Evolutionary conservation across 2,888 invertebrate species (phyloP), one percentile per base, ranked within the genome.

Genomic region (Brenthis ino): DNA sequence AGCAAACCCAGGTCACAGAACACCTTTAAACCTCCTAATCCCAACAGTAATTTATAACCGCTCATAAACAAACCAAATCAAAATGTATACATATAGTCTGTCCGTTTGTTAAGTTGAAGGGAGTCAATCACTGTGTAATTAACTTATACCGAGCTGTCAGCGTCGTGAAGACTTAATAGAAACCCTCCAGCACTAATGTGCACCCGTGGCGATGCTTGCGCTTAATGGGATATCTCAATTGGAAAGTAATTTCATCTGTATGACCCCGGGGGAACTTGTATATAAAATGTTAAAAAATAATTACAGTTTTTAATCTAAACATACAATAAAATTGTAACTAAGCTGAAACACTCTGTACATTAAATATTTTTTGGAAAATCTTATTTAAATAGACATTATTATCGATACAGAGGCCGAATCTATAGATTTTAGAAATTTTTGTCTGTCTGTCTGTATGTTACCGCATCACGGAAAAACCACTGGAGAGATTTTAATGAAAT

Each of bases 131-230:
- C 57, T 24, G 47, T 33, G 64, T 73, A 73, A 77, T 76, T 76
- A 76, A 74, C 75, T 71, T 74, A 74, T 75, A 70, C 75, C 69
- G 67, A 60, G 57, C 71, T 69, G 75, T 69, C 75, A 72, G 72
- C 60, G 64, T 43, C 24, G 61, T 66, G 72, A 73, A 70, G 65
- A 73, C 72, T 72, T 76, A 75, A 76, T 76, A 74, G 75, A 76
- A 76, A 72, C 64, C 68, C 67, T 57, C 68, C 48, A 66, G 65
- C 64, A 69, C 69, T 69, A 69, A 65, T 69, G 43, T 50, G 13
- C 28, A 54, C 65, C 54, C 55, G 51, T 47, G 57, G 69, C 48
- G 24, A 50, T 55, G 48, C 48, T 65, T 37, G 48, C 37, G 37
- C 48, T n/a, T 56, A 43, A 51, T 37, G 3, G 11, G 28, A 28